These are phyloP conservation scores for Heliothis peltigera DNA, from an alignment of 2,888 invertebrate genomes.

Conservation along the genomic window DNA sequence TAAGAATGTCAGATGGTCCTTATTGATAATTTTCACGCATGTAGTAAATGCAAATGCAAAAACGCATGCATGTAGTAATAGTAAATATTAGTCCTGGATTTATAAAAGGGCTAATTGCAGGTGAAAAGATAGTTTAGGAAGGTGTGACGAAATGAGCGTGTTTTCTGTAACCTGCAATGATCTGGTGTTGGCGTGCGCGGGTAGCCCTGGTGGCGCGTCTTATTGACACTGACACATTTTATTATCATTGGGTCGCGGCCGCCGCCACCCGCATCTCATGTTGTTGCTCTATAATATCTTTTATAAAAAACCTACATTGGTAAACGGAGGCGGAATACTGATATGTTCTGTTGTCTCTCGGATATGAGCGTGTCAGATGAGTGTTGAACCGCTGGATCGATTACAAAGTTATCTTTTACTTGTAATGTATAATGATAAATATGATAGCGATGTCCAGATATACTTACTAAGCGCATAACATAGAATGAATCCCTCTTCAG, in stretches of 20 bases:
- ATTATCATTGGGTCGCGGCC: slow-evolving; percentile 65
- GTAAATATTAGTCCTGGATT: no score
- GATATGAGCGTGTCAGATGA: slow-evolving; percentile 16
- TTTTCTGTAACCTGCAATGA: not conserved
- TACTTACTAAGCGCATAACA: no score
- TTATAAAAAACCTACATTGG: slow-evolving; percentile 56
- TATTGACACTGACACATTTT: slow-evolving; percentile 71
- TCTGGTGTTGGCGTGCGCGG: slow-evolving; percentile 1
- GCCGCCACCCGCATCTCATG: slow-evolving; percentile 22
- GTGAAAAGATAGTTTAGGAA: not conserved
- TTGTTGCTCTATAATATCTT: slow-evolving; percentile 60
- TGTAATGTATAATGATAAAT: no score
- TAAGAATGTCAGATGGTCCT: no score
- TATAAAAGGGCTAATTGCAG: no score
- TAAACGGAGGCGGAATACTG: slow-evolving; percentile 52
- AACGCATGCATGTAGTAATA: no score
- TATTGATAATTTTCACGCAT: no score
- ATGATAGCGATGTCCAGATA: no score
- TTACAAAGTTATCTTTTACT: no score
- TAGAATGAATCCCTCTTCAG: no score
- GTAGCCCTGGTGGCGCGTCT: slow-evolving; percentile 42
- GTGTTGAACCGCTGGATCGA: not conserved
- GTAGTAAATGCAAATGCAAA: no score
- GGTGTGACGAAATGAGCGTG: not conserved
- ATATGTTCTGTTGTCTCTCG: slow-evolving; percentile 34